Percentiles rank a stretch among this genome's conserved stretches.
These are phyloP conservation scores for Isaurus tuberculatus DNA, from an alignment of 92 coral and sea anemone genomes.

Conservation along the genomic window DNA sequence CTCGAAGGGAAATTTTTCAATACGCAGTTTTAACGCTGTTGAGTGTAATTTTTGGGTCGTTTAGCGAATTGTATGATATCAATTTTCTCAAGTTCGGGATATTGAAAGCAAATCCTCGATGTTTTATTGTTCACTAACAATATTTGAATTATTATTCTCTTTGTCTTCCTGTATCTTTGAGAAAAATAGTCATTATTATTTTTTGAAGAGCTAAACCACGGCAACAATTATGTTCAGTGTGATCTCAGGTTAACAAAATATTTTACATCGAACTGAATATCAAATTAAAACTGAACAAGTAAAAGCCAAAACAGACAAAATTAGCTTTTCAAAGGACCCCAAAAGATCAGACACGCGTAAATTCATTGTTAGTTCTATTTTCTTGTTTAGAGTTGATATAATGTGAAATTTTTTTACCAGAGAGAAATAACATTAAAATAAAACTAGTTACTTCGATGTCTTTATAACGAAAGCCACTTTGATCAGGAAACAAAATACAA, in stretches of 20 bases:
- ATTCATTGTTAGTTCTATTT: neutral
- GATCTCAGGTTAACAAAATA: neutral
- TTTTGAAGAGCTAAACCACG: neutral
- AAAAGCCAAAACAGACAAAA: neutral
- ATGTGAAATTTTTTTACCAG: neutral
- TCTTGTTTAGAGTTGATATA: neutral
- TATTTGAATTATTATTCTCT: conserved; percentile 22
- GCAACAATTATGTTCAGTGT: neutral
- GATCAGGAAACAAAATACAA: conserved; percentile 5
- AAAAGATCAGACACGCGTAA: neutral
- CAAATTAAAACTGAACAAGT: neutral
- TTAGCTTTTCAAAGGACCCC: neutral
- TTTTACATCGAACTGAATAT: neutral
- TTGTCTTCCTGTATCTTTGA: conserved; percentile 30
- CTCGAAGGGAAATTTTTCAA: conserved; percentile 7
- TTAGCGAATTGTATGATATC: neutral
- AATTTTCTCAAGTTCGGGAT: neutral
- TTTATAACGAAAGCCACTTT: neutral
- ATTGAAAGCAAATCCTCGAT: neutral
- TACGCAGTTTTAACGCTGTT: conserved; percentile 4
- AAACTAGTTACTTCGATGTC: neutral
- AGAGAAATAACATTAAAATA: neutral
- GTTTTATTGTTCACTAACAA: neutral
- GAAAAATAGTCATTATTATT: conserved; percentile 17
- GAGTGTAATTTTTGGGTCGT: neutral